Base-by-base conservation (phyloP, 2,888 invertebrate genomes). In the Catotricha subobsoleta region DNA sequence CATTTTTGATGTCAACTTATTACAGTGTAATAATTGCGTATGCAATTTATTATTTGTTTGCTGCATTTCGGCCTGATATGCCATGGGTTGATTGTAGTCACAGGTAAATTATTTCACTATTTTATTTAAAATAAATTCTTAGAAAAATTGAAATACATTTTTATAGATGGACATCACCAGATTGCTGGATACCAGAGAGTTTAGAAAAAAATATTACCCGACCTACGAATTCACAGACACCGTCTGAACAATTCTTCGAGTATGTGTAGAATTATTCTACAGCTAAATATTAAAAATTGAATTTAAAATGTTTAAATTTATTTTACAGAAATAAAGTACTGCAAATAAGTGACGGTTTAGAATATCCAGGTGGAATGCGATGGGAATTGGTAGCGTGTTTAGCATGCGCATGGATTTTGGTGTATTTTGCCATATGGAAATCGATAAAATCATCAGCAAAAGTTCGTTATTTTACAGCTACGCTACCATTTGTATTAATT, bases 371-470 rank as follows among this genome's bases (percentile, higher is more conserved):
- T 44, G 68, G 67, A 48, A 67, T 92, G 57, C 71, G 88, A 52
- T 88, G 88, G 86, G 88, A 92, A 56, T 65, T 94, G 45, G 80
- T 87, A 23, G 80, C 87, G 37, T 88, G 91, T 55, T 69, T 94
- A 42, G 71, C 92, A 40, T 77, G 84, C 52, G 88, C 91, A 47
- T 95, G 94, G 94, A 71, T 91, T 47, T 66, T 94, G 52, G 88
- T 94, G 41, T 95, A 94, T 65, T 88, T 94, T 63, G 88, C 91
- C 49, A 77, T 94, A 39, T 94, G 91, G 87, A 94, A 92, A 65
- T 91, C 91, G 47, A 86, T 92, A 45, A 84, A 86, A 59, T 87
- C 90, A n/a, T 90, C 90, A 39, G 86, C 84, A 27, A 80, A 80
- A 68, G 76, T 90, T 41, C 79, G 91, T 49, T 92, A 92, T 63